Evolutionary conservation across 2,888 invertebrate genomes (phyloP), one percentile per base, ranked within the genome.

Genomic region (Oasisia sp.): DNA sequence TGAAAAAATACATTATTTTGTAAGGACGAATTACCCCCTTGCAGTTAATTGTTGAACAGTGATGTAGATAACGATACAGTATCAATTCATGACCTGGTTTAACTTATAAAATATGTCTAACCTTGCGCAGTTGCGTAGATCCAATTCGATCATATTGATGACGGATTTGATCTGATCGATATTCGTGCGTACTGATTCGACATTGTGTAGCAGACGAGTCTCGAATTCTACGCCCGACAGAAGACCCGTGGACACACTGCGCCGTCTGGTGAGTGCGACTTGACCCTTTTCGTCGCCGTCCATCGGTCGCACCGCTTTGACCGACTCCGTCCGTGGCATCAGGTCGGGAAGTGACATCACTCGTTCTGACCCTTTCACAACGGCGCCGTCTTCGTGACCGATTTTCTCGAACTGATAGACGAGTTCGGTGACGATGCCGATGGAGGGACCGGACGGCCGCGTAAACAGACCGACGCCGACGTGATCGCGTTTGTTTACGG

Each of bases 121-220:
- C 74, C 74, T 74, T 74, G 74, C 19, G 74, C 74, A 74, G 74
- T 74, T 74, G n/a, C 27, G 27, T 74, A 74, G 27, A n/a, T 74
- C 74, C 2, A n/a, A 27, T n/a, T 74, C 27, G 74, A 74, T 74
- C 74, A 5, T 27, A 74, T 27, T 74, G 27, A 74, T 74, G 74
- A 74, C 74, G 74, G 74, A 27, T 74, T 74, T 74, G n/a, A 74
- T 74, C 27, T 74, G 74, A 74, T 74, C 74, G 74, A 74, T 74
- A 74, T 74, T 27, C 27, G 74, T 74, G n/a, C 74, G 74, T n/a
- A 74, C 74, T 74, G 74, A 74, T n/a, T 74, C 74, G 74, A 74
- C 74, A 74, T n/a, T 74, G 14, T 74, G 74, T 5, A 74, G 74
- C 7, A 74, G 74, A 19, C 74, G 74, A 74, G 74, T 3, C 27